phyloP scores from a whole-genome alignment of 2,797 vertebrate genomes.

The Scleropages formosus region DNA sequence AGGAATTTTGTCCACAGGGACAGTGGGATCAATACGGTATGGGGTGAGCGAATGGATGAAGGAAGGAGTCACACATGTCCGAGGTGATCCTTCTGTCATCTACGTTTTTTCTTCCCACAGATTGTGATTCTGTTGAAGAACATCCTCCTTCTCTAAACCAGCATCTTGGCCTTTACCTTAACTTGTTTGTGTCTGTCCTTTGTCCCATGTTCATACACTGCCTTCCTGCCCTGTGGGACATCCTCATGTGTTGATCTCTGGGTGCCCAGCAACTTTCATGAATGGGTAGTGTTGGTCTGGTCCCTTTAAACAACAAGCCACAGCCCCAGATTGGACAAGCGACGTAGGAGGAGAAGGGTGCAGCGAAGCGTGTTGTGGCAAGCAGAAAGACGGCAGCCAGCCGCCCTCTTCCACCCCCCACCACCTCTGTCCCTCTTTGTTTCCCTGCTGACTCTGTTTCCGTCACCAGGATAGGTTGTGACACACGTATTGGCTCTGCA shows the following conservation, averaged over 20 bases:
- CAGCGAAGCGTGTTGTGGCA: not conserved
- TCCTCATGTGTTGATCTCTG: not conserved
- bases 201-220: not conserved
- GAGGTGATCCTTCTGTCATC: no score
- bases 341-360: not conserved
- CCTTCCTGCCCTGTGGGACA: not conserved
- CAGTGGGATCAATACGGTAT: no score
- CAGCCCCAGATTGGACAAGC: not conserved
- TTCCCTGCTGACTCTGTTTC: constrained; percentile 33
- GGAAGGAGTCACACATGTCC: no score
- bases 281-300: not conserved
- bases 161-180: not conserved
- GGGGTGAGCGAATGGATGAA: no score
- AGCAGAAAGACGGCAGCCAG: constrained; percentile 13
- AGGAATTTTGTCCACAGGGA: no score
- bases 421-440: constrained; percentile 33
- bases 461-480: constrained; percentile 40
- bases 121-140: no score
- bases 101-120: no score
- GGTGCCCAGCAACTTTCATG: not conserved
- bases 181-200: not conserved
- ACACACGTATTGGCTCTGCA: constrained; percentile 49
- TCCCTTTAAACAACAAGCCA: not conserved
- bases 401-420: constrained; percentile 26
- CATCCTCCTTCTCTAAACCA: not conserved